These are phyloP conservation scores for Drosophila repletoides DNA, from an alignment of 1,140 invertebrate genomes.

Conservation along the genomic window DNA sequence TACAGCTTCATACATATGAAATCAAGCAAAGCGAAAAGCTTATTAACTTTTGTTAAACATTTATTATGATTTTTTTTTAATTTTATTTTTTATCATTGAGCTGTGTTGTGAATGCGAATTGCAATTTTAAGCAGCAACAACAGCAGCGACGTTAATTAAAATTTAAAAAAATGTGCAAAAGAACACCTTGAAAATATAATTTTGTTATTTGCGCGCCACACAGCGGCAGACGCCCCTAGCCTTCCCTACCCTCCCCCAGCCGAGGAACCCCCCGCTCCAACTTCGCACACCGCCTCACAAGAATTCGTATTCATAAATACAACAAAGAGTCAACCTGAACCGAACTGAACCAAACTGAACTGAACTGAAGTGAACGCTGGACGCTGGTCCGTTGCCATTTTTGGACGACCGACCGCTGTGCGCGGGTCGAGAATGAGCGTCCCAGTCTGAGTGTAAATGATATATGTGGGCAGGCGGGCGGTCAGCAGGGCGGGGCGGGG, in stretches of 20 bases:
- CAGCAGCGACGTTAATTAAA: conserved; percentile 66
- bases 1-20: conserved; percentile 48
- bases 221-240: conserved; percentile 34
- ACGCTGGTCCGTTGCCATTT: conserved; percentile 61
- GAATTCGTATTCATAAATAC: conserved; percentile 38
- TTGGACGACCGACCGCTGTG: conserved; percentile 73
- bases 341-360: neutral
- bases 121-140: conserved; percentile 57
- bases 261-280: conserved; percentile 3
- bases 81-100: neutral
- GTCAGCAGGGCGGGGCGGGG: neutral
- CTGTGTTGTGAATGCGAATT: conserved; percentile 56
- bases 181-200: conserved; percentile 80
- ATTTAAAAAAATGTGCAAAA: conserved; percentile 67
- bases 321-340: conserved; percentile 28
- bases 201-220: conserved; percentile 70
- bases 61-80: conserved; percentile 45
- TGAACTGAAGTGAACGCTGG: conserved; percentile 2
- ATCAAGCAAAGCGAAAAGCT: conserved; percentile 46
- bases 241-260: conserved; percentile 23
- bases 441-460: conserved; percentile 69
- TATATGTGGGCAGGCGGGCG: conserved; percentile 58
- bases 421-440: conserved; percentile 45
- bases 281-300: neutral
- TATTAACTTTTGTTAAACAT: conserved; percentile 61